Percentiles rank a stretch among this genome's conserved stretches.
Evolutionary conservation across 2,797 vertebrate species (phyloP).

Genomic region (Lepus townsendii): DNA sequence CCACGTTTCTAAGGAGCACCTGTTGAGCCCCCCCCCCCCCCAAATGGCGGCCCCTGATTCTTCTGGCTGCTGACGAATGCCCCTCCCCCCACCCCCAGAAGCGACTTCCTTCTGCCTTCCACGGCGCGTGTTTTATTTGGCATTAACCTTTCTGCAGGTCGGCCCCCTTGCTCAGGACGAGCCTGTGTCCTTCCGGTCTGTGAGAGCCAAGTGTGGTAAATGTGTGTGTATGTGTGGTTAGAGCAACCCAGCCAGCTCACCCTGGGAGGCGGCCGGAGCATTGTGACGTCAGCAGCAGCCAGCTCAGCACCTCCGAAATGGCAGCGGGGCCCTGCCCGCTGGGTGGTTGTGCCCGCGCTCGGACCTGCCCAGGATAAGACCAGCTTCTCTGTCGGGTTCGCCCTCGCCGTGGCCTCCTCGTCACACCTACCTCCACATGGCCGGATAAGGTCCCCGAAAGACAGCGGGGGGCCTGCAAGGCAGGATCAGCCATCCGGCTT

Average conservation of each 20-base stretch:
- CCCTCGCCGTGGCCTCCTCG: neutral
- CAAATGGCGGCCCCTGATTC: too few relatives aligned
- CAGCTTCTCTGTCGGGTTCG: neutral
- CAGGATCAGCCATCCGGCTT: neutral
- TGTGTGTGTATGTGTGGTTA: constrained; percentile 86
- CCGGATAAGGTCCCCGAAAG: neutral
- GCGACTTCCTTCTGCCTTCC: constrained; percentile 39
- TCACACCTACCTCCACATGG: constrained; percentile 67
- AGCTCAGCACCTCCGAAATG: constrained; percentile 57
- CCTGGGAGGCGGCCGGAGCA: constrained; percentile 70
- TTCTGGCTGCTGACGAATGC: neutral
- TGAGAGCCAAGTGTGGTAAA: constrained; percentile 84
- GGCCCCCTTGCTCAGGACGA: constrained; percentile 80
- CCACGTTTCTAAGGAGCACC: neutral
- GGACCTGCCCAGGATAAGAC: neutral
- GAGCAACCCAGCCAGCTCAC: constrained; percentile 64
- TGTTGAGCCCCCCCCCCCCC: neutral
- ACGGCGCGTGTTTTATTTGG: constrained; percentile 75
- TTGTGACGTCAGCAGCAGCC: constrained; percentile 67
- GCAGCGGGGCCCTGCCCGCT: constrained; percentile 51
- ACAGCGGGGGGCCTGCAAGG: neutral
- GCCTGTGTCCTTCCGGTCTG: constrained; percentile 80
- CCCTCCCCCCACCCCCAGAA: neutral
- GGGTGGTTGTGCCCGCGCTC: constrained; percentile 13
- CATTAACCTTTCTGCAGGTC: constrained; percentile 84